These are phyloP conservation scores for Etheostoma spectabile DNA, from an alignment of 2,113 vertebrate genomes.

Conservation along the genomic window DNA sequence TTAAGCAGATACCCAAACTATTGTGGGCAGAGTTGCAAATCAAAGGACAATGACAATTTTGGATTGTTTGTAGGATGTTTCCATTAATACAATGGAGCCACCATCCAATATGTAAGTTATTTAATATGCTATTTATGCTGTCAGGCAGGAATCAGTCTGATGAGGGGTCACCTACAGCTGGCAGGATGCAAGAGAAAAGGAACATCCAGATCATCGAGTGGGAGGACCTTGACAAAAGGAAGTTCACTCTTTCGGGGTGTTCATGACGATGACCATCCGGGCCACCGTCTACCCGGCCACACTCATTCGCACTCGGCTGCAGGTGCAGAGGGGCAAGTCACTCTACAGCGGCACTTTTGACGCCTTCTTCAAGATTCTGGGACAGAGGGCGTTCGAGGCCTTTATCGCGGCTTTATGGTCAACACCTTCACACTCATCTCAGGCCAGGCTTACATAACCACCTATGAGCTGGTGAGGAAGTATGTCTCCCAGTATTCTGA, in stretches of 20 bases:
- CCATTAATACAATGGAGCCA: background rate
- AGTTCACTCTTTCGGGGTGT: conserved; percentile 95
- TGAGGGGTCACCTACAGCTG: conserved; percentile 53
- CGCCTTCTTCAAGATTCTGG: conserved; percentile 95
- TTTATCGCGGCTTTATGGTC: conserved; percentile 96
- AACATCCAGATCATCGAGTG: conserved; percentile 99
- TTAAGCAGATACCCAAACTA: too few species aligned
- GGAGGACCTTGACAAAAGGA: conserved; percentile 98
- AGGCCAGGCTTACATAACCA: conserved; percentile 98
- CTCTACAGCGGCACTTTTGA: conserved; percentile 94
- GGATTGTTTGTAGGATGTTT: background rate
- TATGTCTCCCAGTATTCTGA: conserved; percentile 90
- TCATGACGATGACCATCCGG: conserved; percentile 96
- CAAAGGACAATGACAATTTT: background rate
- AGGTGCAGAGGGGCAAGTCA: conserved; percentile 95
- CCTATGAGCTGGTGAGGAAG: conserved; percentile 95
- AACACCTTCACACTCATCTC: conserved; percentile 97
- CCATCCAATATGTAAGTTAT: background rate
- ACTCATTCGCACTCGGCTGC: conserved; percentile 93
- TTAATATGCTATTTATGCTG: background rate
- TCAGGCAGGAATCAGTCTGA: conserved; percentile 62
- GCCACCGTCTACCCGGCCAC: conserved; percentile 96
- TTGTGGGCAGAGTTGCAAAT: background rate
- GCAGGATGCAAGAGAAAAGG: conserved; percentile 84
- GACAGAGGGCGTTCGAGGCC: conserved; percentile 87